Evolutionary conservation across 2,797 vertebrate species (phyloP).

Genomic region (Phalloptychus januarius): DNA sequence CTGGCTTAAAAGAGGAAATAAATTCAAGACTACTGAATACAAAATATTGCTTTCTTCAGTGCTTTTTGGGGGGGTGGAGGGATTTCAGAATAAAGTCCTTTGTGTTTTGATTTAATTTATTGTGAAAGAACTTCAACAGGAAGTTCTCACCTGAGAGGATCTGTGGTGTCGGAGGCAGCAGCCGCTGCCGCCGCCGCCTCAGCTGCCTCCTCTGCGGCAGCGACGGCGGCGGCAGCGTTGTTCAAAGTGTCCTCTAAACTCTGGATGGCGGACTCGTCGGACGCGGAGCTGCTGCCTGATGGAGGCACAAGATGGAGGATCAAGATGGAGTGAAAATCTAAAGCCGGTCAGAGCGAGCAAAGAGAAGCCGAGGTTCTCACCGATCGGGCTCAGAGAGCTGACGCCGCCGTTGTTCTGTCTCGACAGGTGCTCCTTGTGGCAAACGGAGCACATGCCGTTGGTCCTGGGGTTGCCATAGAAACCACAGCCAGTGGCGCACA

Average conservation of each 20-base stretch:
- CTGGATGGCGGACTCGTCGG: slow-evolving; percentile 90
- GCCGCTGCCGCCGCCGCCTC: slow-evolving; percentile 64
- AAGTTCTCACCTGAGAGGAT: slow-evolving; percentile 73
- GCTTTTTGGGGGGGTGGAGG: neutral
- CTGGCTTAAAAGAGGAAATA: neutral
- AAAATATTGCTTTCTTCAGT: neutral
- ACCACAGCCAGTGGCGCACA: slow-evolving; percentile 88
- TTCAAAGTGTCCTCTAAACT: slow-evolving; percentile 90
- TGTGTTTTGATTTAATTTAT: neutral
- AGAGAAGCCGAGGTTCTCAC: slow-evolving; percentile 67
- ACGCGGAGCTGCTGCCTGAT: slow-evolving; percentile 82
- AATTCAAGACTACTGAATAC: too few relatives aligned
- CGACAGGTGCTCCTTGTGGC: slow-evolving; percentile 90
- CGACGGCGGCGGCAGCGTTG: slow-evolving; percentile 82
- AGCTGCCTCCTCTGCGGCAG: slow-evolving; percentile 65
- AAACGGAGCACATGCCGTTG: slow-evolving; percentile 91
- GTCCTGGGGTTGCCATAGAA: slow-evolving; percentile 92
- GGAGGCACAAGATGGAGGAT: slow-evolving; percentile 35
- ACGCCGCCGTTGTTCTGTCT: slow-evolving; percentile 87
- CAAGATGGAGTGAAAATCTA: neutral
- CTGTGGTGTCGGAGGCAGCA: slow-evolving; percentile 39
- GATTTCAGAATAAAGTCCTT: too few relatives aligned
- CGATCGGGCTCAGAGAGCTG: slow-evolving; percentile 76
- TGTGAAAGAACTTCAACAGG: neutral
- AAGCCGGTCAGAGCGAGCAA: neutral